Evolutionary conservation across 92 coral and sea anemone genomes (phyloP).

Genomic region (Epizoanthus stellaris): DNA sequence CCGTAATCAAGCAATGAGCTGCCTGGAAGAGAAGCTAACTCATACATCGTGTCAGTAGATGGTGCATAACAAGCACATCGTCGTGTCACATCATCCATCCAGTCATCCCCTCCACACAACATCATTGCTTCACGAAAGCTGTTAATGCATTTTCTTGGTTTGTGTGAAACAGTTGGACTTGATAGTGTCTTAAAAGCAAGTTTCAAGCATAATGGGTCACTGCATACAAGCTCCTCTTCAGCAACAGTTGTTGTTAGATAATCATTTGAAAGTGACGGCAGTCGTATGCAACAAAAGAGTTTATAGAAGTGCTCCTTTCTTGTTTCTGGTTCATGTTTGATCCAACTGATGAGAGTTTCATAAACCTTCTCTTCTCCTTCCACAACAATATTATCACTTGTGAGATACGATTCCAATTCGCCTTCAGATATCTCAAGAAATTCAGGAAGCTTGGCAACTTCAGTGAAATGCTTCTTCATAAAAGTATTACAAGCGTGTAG

Average conservation of each 20-base stretch:
- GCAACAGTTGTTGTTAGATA: not conserved
- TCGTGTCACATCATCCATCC: not conserved
- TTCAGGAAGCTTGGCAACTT: not conserved
- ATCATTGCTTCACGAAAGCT: not conserved
- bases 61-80: not conserved
- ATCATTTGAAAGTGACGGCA: not conserved
- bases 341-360: not conserved
- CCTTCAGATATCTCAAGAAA: slow-evolving; percentile 1
- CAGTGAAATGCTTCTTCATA: not conserved
- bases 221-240: slow-evolving; percentile 1
- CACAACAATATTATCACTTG: not conserved
- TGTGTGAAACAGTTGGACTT: not conserved
- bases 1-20: not conserved
- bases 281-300: not conserved
- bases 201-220: not conserved
- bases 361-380: not conserved
- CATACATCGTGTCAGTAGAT: not conserved
- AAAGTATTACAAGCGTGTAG: not conserved
- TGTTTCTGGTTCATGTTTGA: not conserved
- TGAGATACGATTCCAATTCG: not conserved
- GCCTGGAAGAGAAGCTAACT: not conserved
- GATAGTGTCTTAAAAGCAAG: not conserved
- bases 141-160: slow-evolving; percentile 1
- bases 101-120: not conserved
- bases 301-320: not conserved